Evolutionary conservation across 2,113 vertebrate genomes (phyloP).

Genomic region (Lutjanus erythropterus): DNA sequence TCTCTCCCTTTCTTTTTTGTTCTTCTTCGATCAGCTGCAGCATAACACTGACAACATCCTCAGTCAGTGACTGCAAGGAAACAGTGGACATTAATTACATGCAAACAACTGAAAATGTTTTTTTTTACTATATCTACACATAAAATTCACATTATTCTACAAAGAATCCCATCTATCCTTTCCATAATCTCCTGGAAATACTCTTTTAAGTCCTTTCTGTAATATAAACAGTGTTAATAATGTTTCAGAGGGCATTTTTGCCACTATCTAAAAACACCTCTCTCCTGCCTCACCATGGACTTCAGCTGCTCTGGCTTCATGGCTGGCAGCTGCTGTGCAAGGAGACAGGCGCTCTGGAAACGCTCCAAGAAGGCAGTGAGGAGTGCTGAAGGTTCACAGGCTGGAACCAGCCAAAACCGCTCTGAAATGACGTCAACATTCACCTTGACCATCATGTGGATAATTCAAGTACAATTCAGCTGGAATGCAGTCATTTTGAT

Average conservation of each 20-base stretch:
- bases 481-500: fast-evolving
- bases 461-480: not conserved
- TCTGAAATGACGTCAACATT: conserved; percentile 81
- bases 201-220: not conserved
- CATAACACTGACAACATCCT: conserved; percentile 89
- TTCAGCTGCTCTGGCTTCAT: conserved; percentile 91
- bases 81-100: not conserved
- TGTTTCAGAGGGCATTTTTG: not conserved
- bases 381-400: conserved; percentile 88
- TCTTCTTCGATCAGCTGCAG: conserved; percentile 91
- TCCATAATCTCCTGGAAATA: not conserved
- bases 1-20: conserved; percentile 78
- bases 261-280: not conserved
- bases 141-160: not conserved
- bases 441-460: not conserved
- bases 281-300: conserved; percentile 86
- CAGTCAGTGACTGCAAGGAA: conserved; percentile 87
- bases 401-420: conserved; percentile 90
- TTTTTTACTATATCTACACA: not conserved
- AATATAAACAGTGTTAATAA: not conserved
- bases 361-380: conserved; percentile 89
- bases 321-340: conserved; percentile 93
- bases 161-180: not conserved
- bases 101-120: not conserved
- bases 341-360: conserved; percentile 89